phyloP scores from a whole-genome alignment of 2,797 vertebrate species.

The Amphiprion clarkii region DNA sequence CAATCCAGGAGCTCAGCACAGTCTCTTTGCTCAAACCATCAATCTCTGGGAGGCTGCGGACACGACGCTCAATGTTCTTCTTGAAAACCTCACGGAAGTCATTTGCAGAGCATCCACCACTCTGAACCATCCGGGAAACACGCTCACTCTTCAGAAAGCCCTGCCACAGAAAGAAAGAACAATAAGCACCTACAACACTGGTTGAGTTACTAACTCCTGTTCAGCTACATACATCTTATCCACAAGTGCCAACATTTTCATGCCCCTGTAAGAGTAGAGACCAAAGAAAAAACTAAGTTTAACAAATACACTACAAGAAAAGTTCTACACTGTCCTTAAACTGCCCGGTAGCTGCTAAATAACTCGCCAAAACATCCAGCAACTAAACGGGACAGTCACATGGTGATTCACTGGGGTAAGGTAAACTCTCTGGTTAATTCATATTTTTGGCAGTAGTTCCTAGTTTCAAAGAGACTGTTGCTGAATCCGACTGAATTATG shows the following conservation, averaged over 20 bases:
- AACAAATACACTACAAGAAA: no score
- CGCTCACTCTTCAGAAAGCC: conserved; percentile 97
- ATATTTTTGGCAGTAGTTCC: no score
- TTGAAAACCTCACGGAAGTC: conserved; percentile 98
- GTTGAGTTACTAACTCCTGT: neutral
- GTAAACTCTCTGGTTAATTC: no score
- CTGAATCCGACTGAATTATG: conserved; percentile 2
- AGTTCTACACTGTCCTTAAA: no score
- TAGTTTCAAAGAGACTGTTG: neutral
- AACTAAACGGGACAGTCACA: no score
- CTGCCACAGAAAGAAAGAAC: conserved; percentile 68
- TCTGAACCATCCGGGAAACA: conserved; percentile 96
- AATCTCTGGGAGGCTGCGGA: conserved; percentile 96
- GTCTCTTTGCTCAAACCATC: conserved; percentile 99
- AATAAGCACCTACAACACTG: neutral
- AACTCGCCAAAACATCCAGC: no score
- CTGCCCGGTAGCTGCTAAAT: no score
- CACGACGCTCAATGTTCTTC: conserved; percentile 98
- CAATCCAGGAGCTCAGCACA: conserved; percentile 97
- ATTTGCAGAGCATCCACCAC: conserved; percentile 94
- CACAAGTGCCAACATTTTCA: no score
- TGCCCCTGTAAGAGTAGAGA: no score
- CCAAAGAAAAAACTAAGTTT: no score
- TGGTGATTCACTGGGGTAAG: no score
- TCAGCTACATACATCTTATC: no score